Evolutionary conservation across 2,113 vertebrate species (phyloP), one percentile per base, ranked within the genome.

Genomic region (Tachycineta bicolor): DNA sequence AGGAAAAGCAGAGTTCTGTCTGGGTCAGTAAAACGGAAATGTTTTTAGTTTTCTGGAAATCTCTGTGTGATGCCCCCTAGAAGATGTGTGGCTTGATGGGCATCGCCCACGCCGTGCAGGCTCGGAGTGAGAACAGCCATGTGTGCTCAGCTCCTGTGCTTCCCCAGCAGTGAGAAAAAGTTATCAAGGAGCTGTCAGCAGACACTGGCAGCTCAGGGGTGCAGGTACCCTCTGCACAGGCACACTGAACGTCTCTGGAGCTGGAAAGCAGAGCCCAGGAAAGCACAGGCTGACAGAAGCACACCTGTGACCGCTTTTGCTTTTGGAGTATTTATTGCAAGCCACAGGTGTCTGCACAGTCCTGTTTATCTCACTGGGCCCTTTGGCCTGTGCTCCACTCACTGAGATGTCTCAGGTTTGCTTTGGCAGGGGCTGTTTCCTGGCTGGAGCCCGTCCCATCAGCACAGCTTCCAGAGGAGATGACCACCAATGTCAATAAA

Each of bases 341-440:
- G 76, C 83, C 77, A 74, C 97, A 98, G 97, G 97, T 97, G 97
- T 92, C 29, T 52, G 75, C 41, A 62, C 78, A 95, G 83, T 90
- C 92, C 86, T 97, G 95, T 95, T 97, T 97, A 96, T 87, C 91
- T 82, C 83, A 10, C 59, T 1, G 69, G 19, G 64, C 86, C 87
- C 78, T 96, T 91, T 91, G 93, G 89, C 89, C 87, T 89, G 50
- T 41, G 92, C 34, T 89, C 12, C 64, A 41, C 56, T 74, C 74
- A 68, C 85, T 97, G 46, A 94, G 90, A 94, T 41, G 53, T 85
- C 92, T 80, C 67, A 83, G 73, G 87, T 73, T 97, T 97, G 62
- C 89, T 93, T 96, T 97, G 83, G 97, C 97, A 68, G 33, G 9
- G 93, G 88, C 73, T 90, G 63, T 95, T 98, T 98, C 98, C 98